These are phyloP conservation scores for Myxocyprinus asiaticus DNA, from an alignment of 2,113 vertebrate species.

Conservation along the genomic window DNA sequence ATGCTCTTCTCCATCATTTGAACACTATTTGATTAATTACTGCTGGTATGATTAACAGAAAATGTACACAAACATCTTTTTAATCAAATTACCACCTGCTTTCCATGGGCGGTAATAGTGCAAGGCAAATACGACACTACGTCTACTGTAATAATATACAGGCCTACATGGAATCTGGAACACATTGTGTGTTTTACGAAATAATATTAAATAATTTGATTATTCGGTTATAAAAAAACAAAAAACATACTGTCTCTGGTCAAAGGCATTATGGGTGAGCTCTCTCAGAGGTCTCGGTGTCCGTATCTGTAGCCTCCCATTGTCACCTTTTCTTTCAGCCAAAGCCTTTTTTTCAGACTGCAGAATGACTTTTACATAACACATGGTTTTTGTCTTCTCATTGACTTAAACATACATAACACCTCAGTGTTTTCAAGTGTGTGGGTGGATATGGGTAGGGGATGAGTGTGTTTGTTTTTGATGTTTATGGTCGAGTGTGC, in stretches of 20 bases:
- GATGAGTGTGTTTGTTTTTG: conserved; percentile 19
- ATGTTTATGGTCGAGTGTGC: neutral
- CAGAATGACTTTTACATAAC: conserved; percentile 57
- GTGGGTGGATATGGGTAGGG: neutral
- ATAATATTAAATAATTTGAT: too few species aligned
- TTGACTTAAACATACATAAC: conserved; percentile 48
- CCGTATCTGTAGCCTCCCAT: conserved; percentile 41
- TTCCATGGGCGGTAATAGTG: too few species aligned
- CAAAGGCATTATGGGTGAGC: conserved; percentile 61
- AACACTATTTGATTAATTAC: too few species aligned
- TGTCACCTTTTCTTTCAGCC: conserved; percentile 56
- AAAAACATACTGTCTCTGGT: conserved; percentile 47
- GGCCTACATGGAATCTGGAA: too few species aligned
- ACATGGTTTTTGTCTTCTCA: conserved; percentile 47
- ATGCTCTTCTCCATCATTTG: too few species aligned
- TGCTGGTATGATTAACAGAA: too few species aligned
- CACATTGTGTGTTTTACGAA: too few species aligned
- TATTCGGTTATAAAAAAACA: too few species aligned
- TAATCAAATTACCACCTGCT: too few species aligned
- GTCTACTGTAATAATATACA: too few species aligned
- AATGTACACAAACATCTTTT: too few species aligned
- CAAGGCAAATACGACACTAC: too few species aligned
- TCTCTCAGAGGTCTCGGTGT: conserved; percentile 51
- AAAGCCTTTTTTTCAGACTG: conserved; percentile 43
- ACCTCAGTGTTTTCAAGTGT: neutral